Percentiles rank a stretch among this genome's conserved stretches.
Conservation (phyloP, 1,140 invertebrate species). For the Lasioglossum baleicum region DNA sequence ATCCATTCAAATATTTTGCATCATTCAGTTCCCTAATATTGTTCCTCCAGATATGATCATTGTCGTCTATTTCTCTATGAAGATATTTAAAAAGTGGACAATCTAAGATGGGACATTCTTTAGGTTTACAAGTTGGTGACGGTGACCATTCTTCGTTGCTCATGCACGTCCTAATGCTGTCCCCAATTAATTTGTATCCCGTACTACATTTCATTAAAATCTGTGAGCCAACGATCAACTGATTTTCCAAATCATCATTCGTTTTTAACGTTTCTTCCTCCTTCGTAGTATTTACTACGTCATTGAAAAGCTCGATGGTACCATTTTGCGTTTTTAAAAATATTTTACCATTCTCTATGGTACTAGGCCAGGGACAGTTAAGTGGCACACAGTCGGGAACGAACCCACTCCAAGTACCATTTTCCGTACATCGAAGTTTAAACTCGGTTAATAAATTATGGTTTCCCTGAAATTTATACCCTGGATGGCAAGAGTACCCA, state of each 20-base stretch:
- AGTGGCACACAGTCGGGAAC: conserved; percentile 64
- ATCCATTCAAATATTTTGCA: background rate
- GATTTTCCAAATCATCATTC: background rate
- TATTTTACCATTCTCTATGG: conserved; percentile 53
- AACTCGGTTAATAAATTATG: conserved; percentile 58
- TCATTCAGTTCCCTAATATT: conserved; percentile 16
- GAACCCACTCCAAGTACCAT: conserved; percentile 72
- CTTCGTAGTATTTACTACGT: background rate
- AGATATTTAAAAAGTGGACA: conserved; percentile 57
- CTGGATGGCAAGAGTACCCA: conserved; percentile 57
- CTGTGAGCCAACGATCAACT: conserved; percentile 48
- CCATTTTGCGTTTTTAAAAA: conserved; percentile 32
- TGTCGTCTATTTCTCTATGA: conserved; percentile 11
- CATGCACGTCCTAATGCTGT: conserved; percentile 51
- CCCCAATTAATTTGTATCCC: conserved; percentile 52
- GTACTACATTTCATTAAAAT: conserved; percentile 58
- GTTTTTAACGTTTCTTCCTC: background rate
- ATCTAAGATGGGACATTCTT: conserved; percentile 51
- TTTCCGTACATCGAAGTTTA: conserved; percentile 69
- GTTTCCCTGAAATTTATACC: conserved; percentile 64
- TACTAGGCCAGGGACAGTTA: conserved; percentile 52
- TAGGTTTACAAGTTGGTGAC: conserved; percentile 41
- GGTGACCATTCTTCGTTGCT: conserved; percentile 62
- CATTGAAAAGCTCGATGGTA: conserved; percentile 28
- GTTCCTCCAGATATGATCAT: background rate